Base-by-base conservation (phyloP, 2,797 vertebrate genomes). In the Micrastur ruficollis region DNA sequence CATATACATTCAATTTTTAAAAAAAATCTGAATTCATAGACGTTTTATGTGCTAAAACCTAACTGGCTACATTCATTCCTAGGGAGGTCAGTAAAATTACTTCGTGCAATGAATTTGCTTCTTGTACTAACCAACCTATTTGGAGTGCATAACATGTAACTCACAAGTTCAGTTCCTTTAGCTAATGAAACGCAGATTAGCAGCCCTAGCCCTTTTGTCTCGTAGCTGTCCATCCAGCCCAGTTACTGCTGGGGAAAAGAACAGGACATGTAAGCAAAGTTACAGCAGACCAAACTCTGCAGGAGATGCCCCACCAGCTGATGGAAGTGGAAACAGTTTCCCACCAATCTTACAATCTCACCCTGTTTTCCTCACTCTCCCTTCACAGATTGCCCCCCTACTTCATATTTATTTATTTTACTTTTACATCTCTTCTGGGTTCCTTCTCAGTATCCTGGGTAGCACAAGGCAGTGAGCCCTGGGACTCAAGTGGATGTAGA, bases 361-460 rank as follows among this genome's bases (percentile, higher is more conserved):
- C 8, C 8, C 47, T 40, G 6, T 12, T 85, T 80, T 80, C 18
- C 23, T 65, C 56, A 11, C 26, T 81, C 40, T 89, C 11, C 6
- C 8, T 74, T 25, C 38, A 56, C 25, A 56, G 21, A 40, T 56
- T 67, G 7, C 5, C 2, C 2, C 1, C 4, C 4, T 4, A 44
- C 4, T 0, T n/a, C 7, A 6, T 26, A 17, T 16, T 19, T 14
- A 15, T 14, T 11, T 7, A 7, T 6, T 10, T 50, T 19, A n/a
- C 29, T 27, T 9, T 8, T 3, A 22, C 15, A 10, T 46, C 8
- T 62, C 26, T 84, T 66, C 31, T 2, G 0, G 1, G 13, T 50
- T 8, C 12, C 11, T 58, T 49, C 59, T 46, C 50, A 89, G 34
- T 65, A 83, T 27, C 20, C 47, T 52, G 22, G 27, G 27, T 79